Base-by-base conservation (phyloP, 2,888 invertebrate genomes). In the Altica lythri region DNA sequence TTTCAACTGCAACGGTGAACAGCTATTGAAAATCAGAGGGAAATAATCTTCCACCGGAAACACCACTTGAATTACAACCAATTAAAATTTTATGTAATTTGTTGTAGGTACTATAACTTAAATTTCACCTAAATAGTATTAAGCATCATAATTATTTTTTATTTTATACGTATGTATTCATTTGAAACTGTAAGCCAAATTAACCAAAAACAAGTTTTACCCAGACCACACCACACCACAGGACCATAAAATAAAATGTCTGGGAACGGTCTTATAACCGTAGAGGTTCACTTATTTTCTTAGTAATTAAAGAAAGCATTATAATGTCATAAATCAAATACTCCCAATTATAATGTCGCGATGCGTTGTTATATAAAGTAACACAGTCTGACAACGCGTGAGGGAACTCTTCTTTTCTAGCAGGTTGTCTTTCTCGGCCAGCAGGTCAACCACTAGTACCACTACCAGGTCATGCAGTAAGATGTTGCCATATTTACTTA, bases 341-440 rank as follows among this genome's bases (percentile, higher is more conserved):
- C 35, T 17, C 12, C 37, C 46, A 37, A 48, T 48, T 46, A 46
- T 10, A 46, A 35, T 16, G 46, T 37, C 46, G 45, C 35, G 2
- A 8, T 22, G 17, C 30, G 29, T 29, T 48, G 38, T 48, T 48
- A 48, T 48, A 38, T 48, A 48, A 48, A 48, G 48, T 48, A 38
- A 48, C 48, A 48, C 48, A 38, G 38, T 38, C 49, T 22, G 49
- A 49, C 48, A 25, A 49, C 49, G 40, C 49, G 40, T 49, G 40
- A 49, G 49, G 49, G 40, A 49, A 49, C 32, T 49, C 38, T 48
- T 32, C 25, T 16, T n/a, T 18, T 45, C 32, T 29, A 12, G 25
- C 13, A 16, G 16, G 37, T 43, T 32, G 32, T 44, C 44, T 37
- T 25, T 44, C 44, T 51, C 44, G 51, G 44, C 44, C 51, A 51